Evolutionary conservation across 2,113 vertebrate genomes (phyloP).

Genomic region (Illadopsis cleaveri): DNA sequence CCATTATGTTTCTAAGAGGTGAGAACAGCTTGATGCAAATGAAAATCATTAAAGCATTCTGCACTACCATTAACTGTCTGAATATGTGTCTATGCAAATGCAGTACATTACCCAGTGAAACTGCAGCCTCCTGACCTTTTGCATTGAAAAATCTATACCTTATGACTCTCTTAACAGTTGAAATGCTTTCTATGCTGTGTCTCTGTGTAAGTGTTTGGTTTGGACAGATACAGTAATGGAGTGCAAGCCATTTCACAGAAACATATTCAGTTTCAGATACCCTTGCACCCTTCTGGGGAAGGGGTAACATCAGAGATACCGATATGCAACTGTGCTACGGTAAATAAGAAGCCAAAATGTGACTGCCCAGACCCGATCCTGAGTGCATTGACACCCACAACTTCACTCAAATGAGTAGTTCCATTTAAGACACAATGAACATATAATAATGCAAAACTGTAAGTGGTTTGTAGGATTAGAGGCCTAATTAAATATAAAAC

Average conservation of each 20-base stretch:
- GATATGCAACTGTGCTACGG: not conserved
- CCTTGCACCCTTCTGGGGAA: not conserved
- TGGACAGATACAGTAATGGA: not conserved
- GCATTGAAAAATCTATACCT: conserved; percentile 38
- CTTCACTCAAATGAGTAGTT: not conserved
- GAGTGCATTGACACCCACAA: not conserved
- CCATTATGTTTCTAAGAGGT: conserved; percentile 58
- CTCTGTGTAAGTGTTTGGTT: not conserved
- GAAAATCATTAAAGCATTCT: conserved; percentile 62
- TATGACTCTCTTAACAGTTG: conserved; percentile 12
- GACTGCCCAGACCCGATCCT: not conserved
- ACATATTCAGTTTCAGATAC: not conserved
- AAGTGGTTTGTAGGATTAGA: not conserved
- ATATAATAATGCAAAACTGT: not conserved
- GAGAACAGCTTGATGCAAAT: conserved; percentile 68
- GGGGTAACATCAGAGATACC: not conserved
- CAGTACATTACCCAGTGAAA: conserved; percentile 5
- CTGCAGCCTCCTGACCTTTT: conserved; percentile 37
- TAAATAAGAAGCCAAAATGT: not conserved
- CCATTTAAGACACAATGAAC: conserved; percentile 8
- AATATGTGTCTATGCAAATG: conserved; percentile 49
- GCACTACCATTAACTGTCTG: conserved; percentile 49
- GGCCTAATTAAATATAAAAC: not conserved
- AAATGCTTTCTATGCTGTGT: not conserved
- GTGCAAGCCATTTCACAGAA: not conserved